These are phyloP conservation scores for Podocnemis expansa DNA, from an alignment of 2,113 vertebrate genomes.

Conservation along the genomic window DNA sequence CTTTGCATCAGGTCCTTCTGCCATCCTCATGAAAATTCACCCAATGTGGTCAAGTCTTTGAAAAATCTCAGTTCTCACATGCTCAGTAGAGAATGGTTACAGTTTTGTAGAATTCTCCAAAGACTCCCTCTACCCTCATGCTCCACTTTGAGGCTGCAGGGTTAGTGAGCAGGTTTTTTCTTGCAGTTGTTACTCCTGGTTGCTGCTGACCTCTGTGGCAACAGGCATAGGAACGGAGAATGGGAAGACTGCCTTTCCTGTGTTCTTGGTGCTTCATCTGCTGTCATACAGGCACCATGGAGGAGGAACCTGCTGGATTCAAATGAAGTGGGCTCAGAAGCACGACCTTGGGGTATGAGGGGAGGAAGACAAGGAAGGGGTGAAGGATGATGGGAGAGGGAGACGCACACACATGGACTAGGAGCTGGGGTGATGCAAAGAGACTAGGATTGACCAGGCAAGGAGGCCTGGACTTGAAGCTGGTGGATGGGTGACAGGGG, in stretches of 20 bases:
- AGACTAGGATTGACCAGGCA: not conserved
- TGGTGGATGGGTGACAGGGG: not conserved
- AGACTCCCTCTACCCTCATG: not conserved
- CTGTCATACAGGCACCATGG: not conserved
- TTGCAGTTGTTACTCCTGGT: not conserved
- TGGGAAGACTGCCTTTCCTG: not conserved
- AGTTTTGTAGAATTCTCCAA: not conserved
- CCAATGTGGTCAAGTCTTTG: not conserved
- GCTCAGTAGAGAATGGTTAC: not conserved
- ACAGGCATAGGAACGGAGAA: not conserved
- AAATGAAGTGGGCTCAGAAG: fast-evolving
- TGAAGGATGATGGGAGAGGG: not conserved
- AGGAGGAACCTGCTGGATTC: not conserved
- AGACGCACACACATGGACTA: not conserved
- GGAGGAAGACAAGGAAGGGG: not conserved
- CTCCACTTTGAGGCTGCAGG: not conserved
- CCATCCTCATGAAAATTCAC: not conserved
- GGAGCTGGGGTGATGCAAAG: not conserved
- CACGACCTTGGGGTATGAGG: not conserved
- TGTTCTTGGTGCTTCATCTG: not conserved
- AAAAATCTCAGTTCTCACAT: not conserved
- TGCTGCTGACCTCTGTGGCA: not conserved
- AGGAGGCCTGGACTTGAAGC: not conserved
- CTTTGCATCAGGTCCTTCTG: not conserved
- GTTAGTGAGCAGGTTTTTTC: not conserved